phyloP scores from a whole-genome alignment of 2,797 vertebrate species.

The Chromis chromis region DNA sequence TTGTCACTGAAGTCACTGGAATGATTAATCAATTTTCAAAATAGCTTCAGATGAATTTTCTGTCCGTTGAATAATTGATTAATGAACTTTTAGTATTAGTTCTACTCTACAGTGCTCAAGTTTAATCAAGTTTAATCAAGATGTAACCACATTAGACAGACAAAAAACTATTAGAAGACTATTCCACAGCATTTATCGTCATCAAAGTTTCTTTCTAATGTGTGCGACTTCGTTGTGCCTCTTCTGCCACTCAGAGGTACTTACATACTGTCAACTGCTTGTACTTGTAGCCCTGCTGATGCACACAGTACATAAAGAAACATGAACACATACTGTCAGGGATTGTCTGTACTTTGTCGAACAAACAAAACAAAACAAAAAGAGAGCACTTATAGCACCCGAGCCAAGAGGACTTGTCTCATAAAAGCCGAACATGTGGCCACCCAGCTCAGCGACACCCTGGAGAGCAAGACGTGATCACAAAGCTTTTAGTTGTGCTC shows the following conservation, averaged over 20 bases:
- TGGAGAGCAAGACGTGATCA: conserved; percentile 51
- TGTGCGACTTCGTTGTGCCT: neutral
- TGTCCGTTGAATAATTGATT: neutral
- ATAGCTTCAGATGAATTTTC: neutral
- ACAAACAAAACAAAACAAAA: conserved; percentile 28
- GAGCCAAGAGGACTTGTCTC: conserved; percentile 37
- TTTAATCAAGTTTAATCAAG: neutral
- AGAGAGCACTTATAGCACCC: neutral
- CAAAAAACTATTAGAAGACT: neutral
- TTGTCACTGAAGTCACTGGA: too few relatives aligned
- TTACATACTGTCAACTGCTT: neutral
- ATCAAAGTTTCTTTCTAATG: neutral
- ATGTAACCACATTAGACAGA: neutral
- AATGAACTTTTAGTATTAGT: neutral
- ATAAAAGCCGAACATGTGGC: conserved; percentile 54
- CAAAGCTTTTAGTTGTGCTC: conserved; percentile 70
- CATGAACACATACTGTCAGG: neutral
- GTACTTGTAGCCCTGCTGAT: neutral
- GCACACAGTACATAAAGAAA: neutral
- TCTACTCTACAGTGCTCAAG: neutral
- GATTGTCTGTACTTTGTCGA: conserved; percentile 3
- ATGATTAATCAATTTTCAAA: too few relatives aligned
- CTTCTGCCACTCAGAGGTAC: neutral
- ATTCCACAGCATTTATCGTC: neutral
- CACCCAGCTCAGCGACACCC: conserved; percentile 53